A percentile compares a stretch with the other conserved stretches of the same genome.
These are phyloP conservation scores for Ormyrus thymus DNA, from an alignment of 2,888 invertebrate species.

Conservation along the genomic window DNA sequence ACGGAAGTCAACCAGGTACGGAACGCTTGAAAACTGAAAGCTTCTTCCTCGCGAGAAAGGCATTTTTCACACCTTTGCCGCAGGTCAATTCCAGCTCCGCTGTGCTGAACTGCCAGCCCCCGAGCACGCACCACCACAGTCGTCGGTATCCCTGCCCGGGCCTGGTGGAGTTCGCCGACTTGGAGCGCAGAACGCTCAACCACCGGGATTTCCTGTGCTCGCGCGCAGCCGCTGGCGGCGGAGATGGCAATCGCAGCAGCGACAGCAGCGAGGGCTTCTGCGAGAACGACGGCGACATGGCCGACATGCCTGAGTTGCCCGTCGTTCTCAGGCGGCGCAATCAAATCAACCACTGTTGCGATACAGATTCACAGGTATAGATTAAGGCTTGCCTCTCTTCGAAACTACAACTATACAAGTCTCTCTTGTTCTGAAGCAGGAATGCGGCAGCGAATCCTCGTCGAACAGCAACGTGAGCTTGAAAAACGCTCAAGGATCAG, in stretches of 20 bases:
- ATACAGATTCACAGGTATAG: slow-evolving; percentile 72
- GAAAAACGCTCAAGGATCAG: slow-evolving; percentile 72
- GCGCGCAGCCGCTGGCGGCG: slow-evolving; percentile 63
- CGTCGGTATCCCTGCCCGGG: slow-evolving; percentile 72
- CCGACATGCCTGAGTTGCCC: slow-evolving; percentile 75
- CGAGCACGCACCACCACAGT: slow-evolving; percentile 74
- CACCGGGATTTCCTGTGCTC: slow-evolving; percentile 71
- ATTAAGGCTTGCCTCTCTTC: too few relatives aligned
- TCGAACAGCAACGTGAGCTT: slow-evolving; percentile 74
- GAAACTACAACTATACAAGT: too few relatives aligned
- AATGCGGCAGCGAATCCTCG: slow-evolving; percentile 80
- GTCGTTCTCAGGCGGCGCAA: slow-evolving; percentile 76
- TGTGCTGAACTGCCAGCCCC: slow-evolving; percentile 85
- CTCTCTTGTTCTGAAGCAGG: slow-evolving; percentile 75
- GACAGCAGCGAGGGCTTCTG: slow-evolving; percentile 98
- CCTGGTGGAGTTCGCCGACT: slow-evolving; percentile 74
- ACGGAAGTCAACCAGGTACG: slow-evolving; percentile 81
- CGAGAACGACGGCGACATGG: slow-evolving; percentile 90
- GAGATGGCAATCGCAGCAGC: slow-evolving; percentile 91
- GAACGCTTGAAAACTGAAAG: neutral
- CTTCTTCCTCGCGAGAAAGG: too few relatives aligned
- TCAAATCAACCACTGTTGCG: slow-evolving; percentile 72
- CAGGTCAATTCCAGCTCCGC: slow-evolving; percentile 87
- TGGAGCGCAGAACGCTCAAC: slow-evolving; percentile 70
- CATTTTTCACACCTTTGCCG: too few relatives aligned